Evolutionary conservation across 2,888 invertebrate genomes (phyloP), one percentile per base, ranked within the genome.

Genomic region (Bruchidius siliquastri): DNA sequence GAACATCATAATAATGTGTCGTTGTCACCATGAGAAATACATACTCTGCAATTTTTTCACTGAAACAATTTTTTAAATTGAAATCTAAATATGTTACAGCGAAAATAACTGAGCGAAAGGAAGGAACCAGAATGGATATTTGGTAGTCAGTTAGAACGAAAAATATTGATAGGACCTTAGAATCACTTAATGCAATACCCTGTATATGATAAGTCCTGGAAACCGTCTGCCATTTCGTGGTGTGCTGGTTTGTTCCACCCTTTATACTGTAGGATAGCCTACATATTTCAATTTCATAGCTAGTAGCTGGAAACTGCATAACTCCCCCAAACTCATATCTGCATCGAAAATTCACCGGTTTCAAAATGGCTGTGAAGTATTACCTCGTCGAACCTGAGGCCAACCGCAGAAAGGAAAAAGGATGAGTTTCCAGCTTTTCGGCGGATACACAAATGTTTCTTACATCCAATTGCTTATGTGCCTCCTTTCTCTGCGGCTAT

Each of bases 391-490:
- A 49, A 49, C 49, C 49, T 18, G 49, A 49, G 49, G 49, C 49
- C 13, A 13, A 49, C 49, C 49, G 49, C 49, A 13, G 49, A 4
- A 49, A 13, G 49, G 49, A 18, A 49, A 49, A 49, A 49, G 13
- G 49, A 49, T 49, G 49, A 49, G 49, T 49, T 49, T 49, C 49
- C 49, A 13, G 49, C 49, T 49, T 67, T 49, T 70, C 74, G 67
- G 32, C 22, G 74, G 72, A 67, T 72, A 74, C 68, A 74, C 74
- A 72, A 74, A 74, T 72, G 74, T 72, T 72, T 74, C 74, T 74
- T 74, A 74, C 72, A 72, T 74, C 72, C 70, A 70, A 74, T 74
- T 68, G 72, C 74, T 72, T 74, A 72, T 72, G 67, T 73, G 72
- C 67, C 72, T 72, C 67, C 72, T 72, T 74, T 70, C 72, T 72